Evolutionary conservation across 2,888 invertebrate genomes (phyloP), one percentile per base, ranked within the genome.

Genomic region (Andrena camellia): DNA sequence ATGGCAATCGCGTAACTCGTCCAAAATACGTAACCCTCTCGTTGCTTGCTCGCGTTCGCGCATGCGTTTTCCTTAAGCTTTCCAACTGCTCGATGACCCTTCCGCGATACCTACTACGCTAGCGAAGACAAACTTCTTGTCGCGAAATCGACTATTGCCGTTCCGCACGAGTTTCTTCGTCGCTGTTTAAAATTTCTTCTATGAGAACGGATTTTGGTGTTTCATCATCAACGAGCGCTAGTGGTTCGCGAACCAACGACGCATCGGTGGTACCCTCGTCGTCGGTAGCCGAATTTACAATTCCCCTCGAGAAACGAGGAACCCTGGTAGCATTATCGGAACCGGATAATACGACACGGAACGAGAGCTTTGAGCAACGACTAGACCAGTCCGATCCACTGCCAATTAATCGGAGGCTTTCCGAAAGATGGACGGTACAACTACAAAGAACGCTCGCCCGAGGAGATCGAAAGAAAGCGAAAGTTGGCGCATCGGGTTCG

Each of bases 141-240:
- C 35, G 35, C 35, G 8, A 42, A 42, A 42, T 3, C 42, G 42
- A 42, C 7, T 31, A 26, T 4, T 8, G 6, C 7, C 23, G 6
- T 33, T 20, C 42, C 13, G 6, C 35, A 7, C 23, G 7, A 54
- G 4, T 42, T 6, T 67, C 64, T 13, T 88, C 50, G 35, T 81
- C 69, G 2, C 0, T n/a, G n/a, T 50, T 23, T 1, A 17, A 26
- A n/a, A 93, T 83, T 69, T 93, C 93, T 71, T 94, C 93, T 77
- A 93, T 93, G 10, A 92, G 75, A 3, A 93, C 75, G n/a, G 91
- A 89, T 17, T 82, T 84, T 8, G 90, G 83, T 20, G 80, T 76
- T 4, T 80, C 86, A 20, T 80, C 86, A n/a, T 90, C 84, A 17
- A 57, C 23, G 10, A 89, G 71, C 2, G 90, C 90, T 33, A 90